Evolutionary conservation across 1,140 invertebrate species (phyloP), one percentile per base, ranked within the genome.

Genomic region (Archivesica marissinica): DNA sequence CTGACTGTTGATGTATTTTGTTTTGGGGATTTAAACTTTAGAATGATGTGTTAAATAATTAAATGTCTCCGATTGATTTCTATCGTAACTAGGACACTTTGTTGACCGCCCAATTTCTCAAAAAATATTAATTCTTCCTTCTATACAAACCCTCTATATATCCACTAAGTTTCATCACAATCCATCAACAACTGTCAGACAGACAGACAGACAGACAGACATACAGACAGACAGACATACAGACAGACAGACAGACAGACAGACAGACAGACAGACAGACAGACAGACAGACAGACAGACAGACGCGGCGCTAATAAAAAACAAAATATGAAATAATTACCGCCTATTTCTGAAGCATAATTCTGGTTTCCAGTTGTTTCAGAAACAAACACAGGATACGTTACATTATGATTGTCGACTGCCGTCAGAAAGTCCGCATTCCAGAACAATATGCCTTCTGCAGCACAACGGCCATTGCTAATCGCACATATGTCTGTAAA

Each of bases 361-460:
- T 59, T 44, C 39, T 38, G 23, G 0, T 9, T n/a, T 30, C 47
- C 66, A 17, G 44, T 38, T 11, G 52, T 59, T 0, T 47, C 23
- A 41, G 23, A 61, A 59, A 28, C 47, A 23, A 79, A 64, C 38
- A 50, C 33, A 38, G 84, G 84, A 35, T 33, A 86, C 0, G 84
- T 72, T 20, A 86, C 44, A 20, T 30, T 52, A 4, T 39, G 39
- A 4, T 7, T 54, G n/a, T 56, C 47, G 20, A 77, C 41, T 33
- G 59, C 47, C 20, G 28, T n/a, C n/a, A 50, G 20, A 39, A 86
- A 76, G 15, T 47, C 38, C 6, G 38, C 15, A 47, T 50, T 30
- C 78, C 78, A 86, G 15, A 86, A 74, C 0, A 81, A 23, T 2
- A 66, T 59, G 2, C 85, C 85, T 1, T 72, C 79, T 2, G 82